Percentiles rank a stretch among this genome's conserved stretches.
These are phyloP conservation scores for Axinella damicornis DNA, from an alignment of 37 sponge, comb jelly and placozoan species.

Conservation along the genomic window DNA sequence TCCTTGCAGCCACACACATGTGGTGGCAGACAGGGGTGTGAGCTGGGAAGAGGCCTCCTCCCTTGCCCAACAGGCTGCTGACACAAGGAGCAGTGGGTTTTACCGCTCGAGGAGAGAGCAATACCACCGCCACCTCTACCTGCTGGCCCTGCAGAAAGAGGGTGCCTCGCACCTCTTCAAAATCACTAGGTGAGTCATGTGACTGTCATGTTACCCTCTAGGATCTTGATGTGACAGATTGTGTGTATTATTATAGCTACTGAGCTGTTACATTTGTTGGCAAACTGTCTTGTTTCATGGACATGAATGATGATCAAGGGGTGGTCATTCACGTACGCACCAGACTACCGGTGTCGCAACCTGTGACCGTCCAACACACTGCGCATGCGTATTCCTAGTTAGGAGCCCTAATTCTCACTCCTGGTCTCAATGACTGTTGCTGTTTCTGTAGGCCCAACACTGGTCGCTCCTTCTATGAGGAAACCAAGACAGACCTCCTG, in stretches of 20 bases:
- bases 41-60: slow-evolving; percentile 27
- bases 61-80: not conserved
- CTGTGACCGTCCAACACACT: too few species aligned
- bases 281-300: too few species aligned
- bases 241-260: too few species aligned
- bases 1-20: slow-evolving; percentile 30
- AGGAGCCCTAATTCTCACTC: too few species aligned
- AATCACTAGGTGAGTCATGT: slow-evolving; percentile 46
- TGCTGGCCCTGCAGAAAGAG: slow-evolving; percentile 63
- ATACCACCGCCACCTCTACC: slow-evolving; percentile 40
- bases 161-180: slow-evolving; percentile 49
- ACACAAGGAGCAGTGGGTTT: slow-evolving; percentile 41
- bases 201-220: too few species aligned
- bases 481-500: slow-evolving; percentile 51
- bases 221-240: too few species aligned
- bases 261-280: too few species aligned
- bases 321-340: too few species aligned
- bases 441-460: slow-evolving; percentile 59
- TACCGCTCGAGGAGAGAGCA: slow-evolving; percentile 58
- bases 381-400: too few species aligned
- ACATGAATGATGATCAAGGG: too few species aligned
- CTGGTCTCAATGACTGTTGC: not conserved
- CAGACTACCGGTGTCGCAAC: not conserved
- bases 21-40: slow-evolving; percentile 64
- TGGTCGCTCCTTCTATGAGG: slow-evolving; percentile 58